Conservation (phyloP, 2,888 invertebrate genomes). For the Lochmaea capreae region DNA sequence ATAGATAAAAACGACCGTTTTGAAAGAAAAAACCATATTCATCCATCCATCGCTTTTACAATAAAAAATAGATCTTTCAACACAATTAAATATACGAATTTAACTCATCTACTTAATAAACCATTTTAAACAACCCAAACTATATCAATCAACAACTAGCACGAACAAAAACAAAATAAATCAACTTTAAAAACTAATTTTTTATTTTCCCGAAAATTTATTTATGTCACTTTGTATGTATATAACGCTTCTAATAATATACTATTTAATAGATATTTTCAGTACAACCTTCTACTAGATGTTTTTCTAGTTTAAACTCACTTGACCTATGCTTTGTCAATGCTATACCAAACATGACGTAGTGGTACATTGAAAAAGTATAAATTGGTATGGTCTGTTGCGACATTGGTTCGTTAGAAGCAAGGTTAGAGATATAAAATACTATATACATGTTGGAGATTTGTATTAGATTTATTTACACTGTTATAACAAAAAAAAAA, state of each 20-base stretch:
- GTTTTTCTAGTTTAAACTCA: conserved; percentile 45
- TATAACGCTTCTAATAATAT: conserved; percentile 29
- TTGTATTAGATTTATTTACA: neutral
- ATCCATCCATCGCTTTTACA: no score
- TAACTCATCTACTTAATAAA: no score
- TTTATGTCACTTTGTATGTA: conserved; percentile 34
- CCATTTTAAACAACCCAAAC: no score
- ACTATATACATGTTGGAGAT: neutral
- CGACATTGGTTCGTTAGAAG: conserved; percentile 30
- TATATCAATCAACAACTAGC: no score
- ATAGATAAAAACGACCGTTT: no score
- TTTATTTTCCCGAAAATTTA: conserved; percentile 8
- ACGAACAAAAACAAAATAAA: conserved; percentile 8
- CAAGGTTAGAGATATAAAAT: conserved; percentile 34
- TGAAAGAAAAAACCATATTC: no score
- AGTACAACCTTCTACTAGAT: conserved; percentile 40
- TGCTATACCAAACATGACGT: conserved; percentile 40
- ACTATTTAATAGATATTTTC: conserved; percentile 34
- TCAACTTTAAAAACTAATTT: neutral
- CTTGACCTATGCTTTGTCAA: conserved; percentile 46
- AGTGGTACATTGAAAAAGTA: conserved; percentile 28
- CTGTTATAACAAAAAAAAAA: neutral
- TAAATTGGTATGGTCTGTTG: conserved; percentile 27
- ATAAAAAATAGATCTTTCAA: no score
- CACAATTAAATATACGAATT: no score